Evolutionary conservation across 1,140 invertebrate genomes (phyloP), one percentile per base, ranked within the genome.

Genomic region (Papilio dardanus): DNA sequence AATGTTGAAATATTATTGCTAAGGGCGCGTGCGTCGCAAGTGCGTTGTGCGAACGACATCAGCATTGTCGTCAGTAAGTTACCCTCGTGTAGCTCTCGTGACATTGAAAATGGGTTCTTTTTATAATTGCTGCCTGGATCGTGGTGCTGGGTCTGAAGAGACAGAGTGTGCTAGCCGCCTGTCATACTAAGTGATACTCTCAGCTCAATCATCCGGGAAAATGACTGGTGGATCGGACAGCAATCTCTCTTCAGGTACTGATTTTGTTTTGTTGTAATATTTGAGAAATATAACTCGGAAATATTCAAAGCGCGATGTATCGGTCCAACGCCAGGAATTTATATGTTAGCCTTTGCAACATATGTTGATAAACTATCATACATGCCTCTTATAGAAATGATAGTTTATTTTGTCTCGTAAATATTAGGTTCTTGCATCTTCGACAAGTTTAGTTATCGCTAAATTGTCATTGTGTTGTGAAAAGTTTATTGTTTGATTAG

Each of bases 41-140:
- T 87, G 82, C 81, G 81, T 84, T 80, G 78, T 83, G 83, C 84
- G 83, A 85, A 77, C 76, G 81, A 77, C 77, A 77, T 81, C 79
- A 82, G 83, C 73, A 73, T 81, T 81, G 83, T 85, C 77, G 81
- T 79, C 76, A 83, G 80, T 79, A 78, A 84, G 83, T 87, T 86
- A 90, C 86, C 89, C 88, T 91, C 90, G 91, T 91, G 90, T 88
- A 86, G 81, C 85, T 75, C 82, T 88, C 87, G 87, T 92, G 91
- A 93, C 90, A 93, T 92, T 93, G 91, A 93, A 92, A 88, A 86
- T 88, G 89, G 88, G 90, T 89, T 93, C 90, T 93, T 92, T 92
- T 93, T 92, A 89, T 92, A 92, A 87, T 91, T 92, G 89, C 89
- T 93, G 90, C 88, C 86, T 92, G 91, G 89, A 93, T 88, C 86